Percentiles rank a stretch among this genome's conserved stretches.
Conservation (phyloP, 30 jellyfish, hydroid and myxozoan species). For the Turritopsis dohrnii region DNA sequence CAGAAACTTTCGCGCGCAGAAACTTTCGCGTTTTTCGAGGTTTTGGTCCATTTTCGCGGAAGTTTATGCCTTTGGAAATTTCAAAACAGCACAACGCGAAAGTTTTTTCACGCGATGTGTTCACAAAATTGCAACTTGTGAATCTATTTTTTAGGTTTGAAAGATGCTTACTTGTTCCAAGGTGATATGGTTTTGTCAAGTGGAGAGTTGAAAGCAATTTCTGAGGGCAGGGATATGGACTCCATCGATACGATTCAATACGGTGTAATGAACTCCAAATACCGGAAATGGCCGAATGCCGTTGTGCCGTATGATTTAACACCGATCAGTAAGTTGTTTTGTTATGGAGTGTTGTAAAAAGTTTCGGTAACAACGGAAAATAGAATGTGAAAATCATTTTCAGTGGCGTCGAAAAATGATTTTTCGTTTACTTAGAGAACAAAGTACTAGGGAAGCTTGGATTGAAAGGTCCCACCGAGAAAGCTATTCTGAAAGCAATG, state of each 20-base stretch:
- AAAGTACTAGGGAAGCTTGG: conserved; percentile 55
- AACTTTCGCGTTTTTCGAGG: too few relatives aligned
- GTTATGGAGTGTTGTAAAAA: not conserved
- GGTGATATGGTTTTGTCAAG: conserved; percentile 88
- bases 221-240: conserved; percentile 65
- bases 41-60: too few relatives aligned
- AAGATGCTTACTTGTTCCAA: conserved; percentile 66
- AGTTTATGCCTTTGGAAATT: too few relatives aligned
- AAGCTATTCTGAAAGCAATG: conserved; percentile 72
- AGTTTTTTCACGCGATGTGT: too few relatives aligned
- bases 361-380: too few relatives aligned
- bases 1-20: too few relatives aligned
- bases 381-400: too few relatives aligned
- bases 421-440: conserved; percentile 33
- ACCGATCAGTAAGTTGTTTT: not conserved
- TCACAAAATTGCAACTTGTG: not conserved
- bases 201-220: conserved; percentile 48
- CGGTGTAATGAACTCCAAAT: conserved; percentile 47
- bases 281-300: conserved; percentile 72
- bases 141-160: conserved; percentile 26
- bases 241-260: conserved; percentile 19
- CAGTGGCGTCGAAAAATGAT: too few relatives aligned
- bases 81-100: too few relatives aligned
- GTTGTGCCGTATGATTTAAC: conserved; percentile 51
- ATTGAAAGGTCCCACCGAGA: conserved; percentile 70